Percentiles rank a stretch among this genome's conserved stretches.
Conservation (phyloP, 2,888 invertebrate species). For the Epirrhoe tristata region DNA sequence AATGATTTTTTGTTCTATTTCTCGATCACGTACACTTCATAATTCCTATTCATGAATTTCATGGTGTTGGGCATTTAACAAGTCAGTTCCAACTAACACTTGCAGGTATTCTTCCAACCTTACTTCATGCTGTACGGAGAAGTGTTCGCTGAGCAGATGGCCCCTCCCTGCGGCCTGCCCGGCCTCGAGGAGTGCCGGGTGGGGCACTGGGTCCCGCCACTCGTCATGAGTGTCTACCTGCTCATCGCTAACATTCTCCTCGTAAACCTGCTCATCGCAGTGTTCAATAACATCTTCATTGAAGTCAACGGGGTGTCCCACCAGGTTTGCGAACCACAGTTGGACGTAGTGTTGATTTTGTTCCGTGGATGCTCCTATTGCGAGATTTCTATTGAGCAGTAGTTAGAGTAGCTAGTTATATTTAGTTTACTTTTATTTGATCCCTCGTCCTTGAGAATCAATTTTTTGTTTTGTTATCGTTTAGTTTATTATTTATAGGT, state of each 20-base stretch:
- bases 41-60: neutral
- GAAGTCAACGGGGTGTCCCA: conserved; percentile 98
- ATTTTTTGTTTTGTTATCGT: conserved; percentile 51
- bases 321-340: conserved; percentile 88
- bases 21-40: neutral
- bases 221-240: conserved; percentile 98
- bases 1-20: no score
- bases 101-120: conserved; percentile 96
- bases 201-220: conserved; percentile 97
- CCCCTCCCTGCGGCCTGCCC: conserved; percentile 94
- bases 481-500: conserved; percentile 86
- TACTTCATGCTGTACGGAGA: conserved; percentile 99
- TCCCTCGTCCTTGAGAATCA: conserved; percentile 14
- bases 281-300: conserved; percentile 98
- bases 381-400: conserved; percentile 68
- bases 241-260: conserved; percentile 98
- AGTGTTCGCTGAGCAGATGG: conserved; percentile 98
- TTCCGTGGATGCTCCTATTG: conserved; percentile 69
- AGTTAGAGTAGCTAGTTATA: conserved; percentile 30
- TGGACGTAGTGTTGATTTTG: conserved; percentile 62
- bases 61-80: conserved; percentile 29
- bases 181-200: conserved; percentile 91
- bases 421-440: conserved; percentile 20
- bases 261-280: conserved; percentile 98
- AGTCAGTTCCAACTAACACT: conserved; percentile 58